Evolutionary conservation across 2,888 invertebrate genomes (phyloP), one percentile per base, ranked within the genome.

Genomic region (Tachina lurida): DNA sequence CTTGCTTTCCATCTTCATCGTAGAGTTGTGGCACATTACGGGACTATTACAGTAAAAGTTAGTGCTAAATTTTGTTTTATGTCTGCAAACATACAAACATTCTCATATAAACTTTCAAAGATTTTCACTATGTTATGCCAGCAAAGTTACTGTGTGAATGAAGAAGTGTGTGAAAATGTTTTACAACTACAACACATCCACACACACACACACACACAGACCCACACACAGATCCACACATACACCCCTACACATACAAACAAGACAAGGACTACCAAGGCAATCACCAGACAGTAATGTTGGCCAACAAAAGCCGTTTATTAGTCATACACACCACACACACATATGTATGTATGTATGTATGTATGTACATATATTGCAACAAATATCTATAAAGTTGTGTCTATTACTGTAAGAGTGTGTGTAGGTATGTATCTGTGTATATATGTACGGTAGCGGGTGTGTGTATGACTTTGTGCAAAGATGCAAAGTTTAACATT

Each of bases 271-370:
- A 43, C 67, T 80, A 80, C 76, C 80, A 80, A 84, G 77, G 80
- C 81, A 81, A 84, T 84, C 81, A 77, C 68, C 77, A 81, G 81
- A 84, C 84, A 73, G 47, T 81, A 81, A 84, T 84, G 81, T 84
- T 84, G 81, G 74, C 81, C 84, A 81, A 84, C 84, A 84, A 84
- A 73, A 74, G 52, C 60, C 60, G 39, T 52, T 62, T 73, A 22
- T 73, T 73, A 65, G 47, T 39, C 67, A 76, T 54, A 62, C 17
- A 47, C 78, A 65, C 58, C 17, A 47, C 78, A 65, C 58, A 63
- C 1, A 76, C 3, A 31, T 31, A 31, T 31, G 31, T 31, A 31
- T 31, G 31, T 31, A 31, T 31, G 31, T 31, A 31, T 31, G 31
- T 3, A 31, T 31, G 31, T 31, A 31, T 4, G 4, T 31, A 2